Conservation (phyloP, 2,113 vertebrate species). For the rat (Rattus norvegicus) region DNA sequence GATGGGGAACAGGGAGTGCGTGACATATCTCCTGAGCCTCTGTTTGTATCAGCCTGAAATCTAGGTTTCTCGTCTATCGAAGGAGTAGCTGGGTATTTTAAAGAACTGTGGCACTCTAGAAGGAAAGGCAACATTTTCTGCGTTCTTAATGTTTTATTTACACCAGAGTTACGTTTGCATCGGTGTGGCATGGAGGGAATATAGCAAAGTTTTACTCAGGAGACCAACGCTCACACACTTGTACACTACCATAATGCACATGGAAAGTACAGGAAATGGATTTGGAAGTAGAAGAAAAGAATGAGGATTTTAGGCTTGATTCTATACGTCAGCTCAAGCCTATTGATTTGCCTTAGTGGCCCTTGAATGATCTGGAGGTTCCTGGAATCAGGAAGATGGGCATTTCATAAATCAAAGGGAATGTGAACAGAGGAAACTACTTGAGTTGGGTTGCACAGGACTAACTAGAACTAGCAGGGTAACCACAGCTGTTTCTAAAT, state of each 20-base stretch:
- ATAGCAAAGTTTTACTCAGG: neutral
- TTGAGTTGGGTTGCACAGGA: neutral
- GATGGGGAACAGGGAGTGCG: neutral
- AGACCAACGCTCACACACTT: neutral
- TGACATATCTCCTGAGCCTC: neutral
- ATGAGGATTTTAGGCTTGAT: neutral
- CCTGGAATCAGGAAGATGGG: neutral
- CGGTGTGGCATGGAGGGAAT: neutral
- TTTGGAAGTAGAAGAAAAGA: neutral
- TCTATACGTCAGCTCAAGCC: neutral
- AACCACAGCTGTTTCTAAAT: neutral
- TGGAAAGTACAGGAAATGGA: neutral
- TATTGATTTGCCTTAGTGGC: neutral
- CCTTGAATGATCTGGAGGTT: neutral
- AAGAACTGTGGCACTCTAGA: neutral
- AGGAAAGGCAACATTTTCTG: neutral
- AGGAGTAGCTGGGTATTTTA: neutral
- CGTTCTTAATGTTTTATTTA: neutral
- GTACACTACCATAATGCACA: neutral
- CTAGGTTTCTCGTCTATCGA: neutral
- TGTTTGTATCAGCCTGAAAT: neutral
- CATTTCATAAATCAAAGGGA: neutral
- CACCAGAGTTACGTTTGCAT: too few species aligned
- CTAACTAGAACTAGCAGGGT: neutral
- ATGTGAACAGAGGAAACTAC: neutral